phyloP scores from a whole-genome alignment of 2,888 invertebrate species.

The Rotaria macrura region DNA sequence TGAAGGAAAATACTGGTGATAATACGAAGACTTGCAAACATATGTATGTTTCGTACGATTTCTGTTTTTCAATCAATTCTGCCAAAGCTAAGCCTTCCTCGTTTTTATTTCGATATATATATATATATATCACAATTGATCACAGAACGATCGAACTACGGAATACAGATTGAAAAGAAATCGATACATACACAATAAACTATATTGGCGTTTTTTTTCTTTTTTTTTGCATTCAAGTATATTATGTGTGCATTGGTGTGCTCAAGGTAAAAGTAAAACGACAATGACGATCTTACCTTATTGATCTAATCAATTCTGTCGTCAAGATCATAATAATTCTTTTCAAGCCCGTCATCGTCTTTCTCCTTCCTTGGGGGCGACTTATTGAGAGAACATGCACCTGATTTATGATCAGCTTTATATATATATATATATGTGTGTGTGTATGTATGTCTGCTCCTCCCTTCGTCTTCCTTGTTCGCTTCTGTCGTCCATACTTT shows the following conservation, averaged over 20 bases:
- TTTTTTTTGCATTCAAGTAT: not conserved
- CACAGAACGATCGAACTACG: not conserved
- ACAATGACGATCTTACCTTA: not conserved
- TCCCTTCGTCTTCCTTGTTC: not conserved
- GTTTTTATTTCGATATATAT: not conserved
- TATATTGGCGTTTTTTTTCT: not conserved
- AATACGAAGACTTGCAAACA: not conserved
- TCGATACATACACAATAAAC: not conserved
- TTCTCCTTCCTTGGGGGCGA: constrained; percentile 1
- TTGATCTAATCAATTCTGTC: constrained; percentile 12
- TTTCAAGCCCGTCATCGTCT: not conserved
- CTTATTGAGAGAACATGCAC: not conserved
- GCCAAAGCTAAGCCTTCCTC: not conserved
- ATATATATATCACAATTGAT: not conserved
- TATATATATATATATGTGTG: not conserved
- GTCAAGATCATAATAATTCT: constrained; percentile 1
- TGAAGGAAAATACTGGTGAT: not conserved
- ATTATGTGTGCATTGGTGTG: not conserved
- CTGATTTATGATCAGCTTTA: constrained; percentile 11
- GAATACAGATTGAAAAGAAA: not conserved
- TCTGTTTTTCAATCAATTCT: not conserved
- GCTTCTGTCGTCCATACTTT: not conserved
- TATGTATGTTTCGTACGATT: not conserved
- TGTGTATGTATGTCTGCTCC: not conserved
- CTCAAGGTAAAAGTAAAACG: not conserved